Evolutionary conservation across 2,888 invertebrate species (phyloP), one percentile per base, ranked within the genome.

Genomic region (Drosophila ustulata): DNA sequence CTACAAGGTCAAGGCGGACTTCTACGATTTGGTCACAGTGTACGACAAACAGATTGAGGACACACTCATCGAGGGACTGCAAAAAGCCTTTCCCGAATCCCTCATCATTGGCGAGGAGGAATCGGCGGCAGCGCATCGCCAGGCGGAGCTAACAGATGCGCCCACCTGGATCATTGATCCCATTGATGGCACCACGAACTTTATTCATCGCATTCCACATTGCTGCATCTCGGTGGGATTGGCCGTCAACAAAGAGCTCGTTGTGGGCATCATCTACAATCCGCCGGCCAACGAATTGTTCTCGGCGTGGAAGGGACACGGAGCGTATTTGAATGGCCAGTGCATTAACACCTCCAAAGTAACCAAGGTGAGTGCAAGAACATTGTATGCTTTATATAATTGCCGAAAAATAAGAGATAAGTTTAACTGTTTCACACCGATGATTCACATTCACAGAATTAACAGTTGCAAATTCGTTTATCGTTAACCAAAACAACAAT

Each of bases 151-250:
- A 75, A 96, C 96, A 0, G 94, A 96, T 89, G 94, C 94, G 9
- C 97, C 97, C 23, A 98, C 97, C 0, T 97, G 96, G 96, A 95
- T 97, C 58, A 95, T 97, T 70, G 96, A 98, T 92, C 97, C 97
- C 4, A 96, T 98, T 56, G 97, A 98, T 93, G 97, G 97, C 30
- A 98, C 97, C 3, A 94, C 95, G 50, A 98, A 98, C 93, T 97
- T 97, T 90, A 95, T 97, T 9, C 93, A 94, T 82, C 93, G 93
- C 37, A 94, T 95, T 88, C 96, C 96, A 4, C 93, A 94, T 67
- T 93, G 94, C 52, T 95, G 95, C 82, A 95, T 97, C 66, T 96
- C 96, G 0, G 94, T 97, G 46, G 96, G 94, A 32, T 88, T 95
- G 47, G 90, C 93, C 1, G 90, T 95, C 23, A 92, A 94, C 43